Evolutionary conservation across 1,140 invertebrate genomes (phyloP).

Genomic region (Drosophila aff.): DNA sequence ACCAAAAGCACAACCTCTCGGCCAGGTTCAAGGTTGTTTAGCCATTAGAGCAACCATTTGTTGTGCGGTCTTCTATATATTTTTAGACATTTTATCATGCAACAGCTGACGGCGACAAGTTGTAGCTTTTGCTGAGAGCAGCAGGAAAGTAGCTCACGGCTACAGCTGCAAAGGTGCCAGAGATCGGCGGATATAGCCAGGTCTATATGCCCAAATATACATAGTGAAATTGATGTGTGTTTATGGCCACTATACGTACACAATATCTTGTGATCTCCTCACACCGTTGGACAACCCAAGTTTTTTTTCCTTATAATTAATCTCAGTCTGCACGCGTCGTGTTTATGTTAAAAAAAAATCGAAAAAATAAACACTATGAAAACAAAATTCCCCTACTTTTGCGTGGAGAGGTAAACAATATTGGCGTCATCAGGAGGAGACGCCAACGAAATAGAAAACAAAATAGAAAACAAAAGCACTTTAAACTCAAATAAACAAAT

Average conservation of each 20-base stretch:
- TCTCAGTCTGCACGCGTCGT: conserved; percentile 63
- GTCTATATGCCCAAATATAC: conserved; percentile 24
- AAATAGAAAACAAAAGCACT: conserved; percentile 55
- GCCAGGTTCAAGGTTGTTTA: conserved; percentile 74
- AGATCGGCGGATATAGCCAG: conserved; percentile 25
- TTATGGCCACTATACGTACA: conserved; percentile 30
- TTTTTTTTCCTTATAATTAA: conserved; percentile 36
- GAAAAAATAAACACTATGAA: conserved; percentile 27
- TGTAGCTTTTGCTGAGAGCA: conserved; percentile 38
- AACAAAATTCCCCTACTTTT: conserved; percentile 50
- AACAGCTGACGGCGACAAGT: conserved; percentile 73
- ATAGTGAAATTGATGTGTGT: conserved; percentile 30
- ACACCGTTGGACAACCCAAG: conserved; percentile 27
- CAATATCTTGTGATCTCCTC: conserved; percentile 54
- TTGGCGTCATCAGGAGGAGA: conserved; percentile 65
- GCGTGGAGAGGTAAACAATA: conserved; percentile 65
- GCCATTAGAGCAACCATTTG: conserved; percentile 34
- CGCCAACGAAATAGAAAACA: conserved; percentile 57
- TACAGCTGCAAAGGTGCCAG: conserved; percentile 28
- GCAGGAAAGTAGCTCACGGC: conserved; percentile 31
- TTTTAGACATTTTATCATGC: conserved; percentile 79
- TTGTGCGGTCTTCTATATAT: conserved; percentile 51
- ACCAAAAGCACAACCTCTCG: conserved; percentile 62
- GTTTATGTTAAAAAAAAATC: conserved; percentile 48
- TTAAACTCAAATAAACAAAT: conserved; percentile 67